Conservation (phyloP, 2,888 invertebrate species). For the Hypolimnas misippus region DNA sequence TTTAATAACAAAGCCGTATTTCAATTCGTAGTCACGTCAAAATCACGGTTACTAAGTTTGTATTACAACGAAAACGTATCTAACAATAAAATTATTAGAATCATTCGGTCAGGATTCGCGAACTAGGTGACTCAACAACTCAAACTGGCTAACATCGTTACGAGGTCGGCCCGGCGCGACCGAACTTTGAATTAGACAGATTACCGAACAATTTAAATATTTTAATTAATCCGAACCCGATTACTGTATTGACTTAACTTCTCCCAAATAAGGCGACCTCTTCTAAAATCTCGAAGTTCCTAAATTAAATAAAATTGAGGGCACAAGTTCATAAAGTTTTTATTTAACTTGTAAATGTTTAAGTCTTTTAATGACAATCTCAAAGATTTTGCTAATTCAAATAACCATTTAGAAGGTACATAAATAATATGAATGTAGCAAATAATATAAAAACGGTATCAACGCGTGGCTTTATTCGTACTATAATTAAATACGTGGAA, state of each 20-base stretch:
- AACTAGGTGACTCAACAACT: neutral
- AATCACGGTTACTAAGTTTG: neutral
- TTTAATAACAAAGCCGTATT: no score
- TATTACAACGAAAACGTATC: neutral
- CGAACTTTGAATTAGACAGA: constrained; percentile 26
- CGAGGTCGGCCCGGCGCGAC: constrained; percentile 20
- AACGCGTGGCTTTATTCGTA: neutral
- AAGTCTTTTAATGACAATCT: neutral
- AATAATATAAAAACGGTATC: neutral
- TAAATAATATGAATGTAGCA: neutral
- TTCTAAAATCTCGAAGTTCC: constrained; percentile 11
- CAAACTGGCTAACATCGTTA: constrained; percentile 33
- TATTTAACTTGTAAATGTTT: neutral
- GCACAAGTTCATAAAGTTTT: constrained; percentile 5
- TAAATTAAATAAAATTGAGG: constrained; percentile 11
- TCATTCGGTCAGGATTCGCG: constrained; percentile 2
- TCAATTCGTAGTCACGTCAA: neutral
- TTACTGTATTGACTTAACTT: constrained; percentile 26
- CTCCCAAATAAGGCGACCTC: constrained; percentile 16
- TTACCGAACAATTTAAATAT: constrained; percentile 30
- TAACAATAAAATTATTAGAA: constrained; percentile 5
- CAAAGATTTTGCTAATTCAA: neutral
- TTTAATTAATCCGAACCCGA: constrained; percentile 25
- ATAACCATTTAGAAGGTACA: neutral
- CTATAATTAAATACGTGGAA: neutral